Conservation (phyloP, 2,113 vertebrate species). For the Rafetus swinhoei region DNA sequence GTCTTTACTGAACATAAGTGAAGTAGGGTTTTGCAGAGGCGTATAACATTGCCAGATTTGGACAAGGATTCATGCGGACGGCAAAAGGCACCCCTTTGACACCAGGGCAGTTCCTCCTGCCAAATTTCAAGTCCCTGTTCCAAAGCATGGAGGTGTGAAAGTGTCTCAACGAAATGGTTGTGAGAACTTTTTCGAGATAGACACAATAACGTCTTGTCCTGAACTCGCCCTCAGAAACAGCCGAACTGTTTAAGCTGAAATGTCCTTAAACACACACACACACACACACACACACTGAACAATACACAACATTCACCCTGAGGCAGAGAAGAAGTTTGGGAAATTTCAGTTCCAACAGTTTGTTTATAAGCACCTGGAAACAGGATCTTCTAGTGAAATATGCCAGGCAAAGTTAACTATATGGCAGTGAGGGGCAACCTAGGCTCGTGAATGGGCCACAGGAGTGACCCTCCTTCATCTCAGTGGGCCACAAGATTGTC, state of each 20-base stretch:
- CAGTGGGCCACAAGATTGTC: no score
- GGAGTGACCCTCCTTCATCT: no score
- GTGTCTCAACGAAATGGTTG: neutral
- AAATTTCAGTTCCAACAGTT: neutral
- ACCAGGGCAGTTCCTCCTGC: neutral
- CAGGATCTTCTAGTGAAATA: neutral
- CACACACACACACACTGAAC: neutral
- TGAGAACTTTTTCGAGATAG: neutral
- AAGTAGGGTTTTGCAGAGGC: neutral
- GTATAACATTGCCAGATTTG: neutral
- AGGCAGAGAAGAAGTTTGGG: neutral
- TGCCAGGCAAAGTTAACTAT: neutral
- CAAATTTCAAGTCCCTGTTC: neutral
- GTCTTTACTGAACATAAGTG: neutral
- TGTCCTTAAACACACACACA: neutral
- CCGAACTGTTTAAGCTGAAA: neutral
- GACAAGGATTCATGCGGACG: neutral
- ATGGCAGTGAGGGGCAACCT: no score
- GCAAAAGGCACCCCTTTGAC: neutral
- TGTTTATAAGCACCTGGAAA: neutral
- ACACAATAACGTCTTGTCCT: neutral
- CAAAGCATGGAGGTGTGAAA: neutral
- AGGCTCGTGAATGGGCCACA: no score
- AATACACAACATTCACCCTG: neutral
- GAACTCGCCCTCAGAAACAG: neutral